Percentiles rank a stretch among this genome's conserved stretches.
Evolutionary conservation across 2,797 vertebrate species (phyloP).

Genomic region (Gymnocypris eckloni): DNA sequence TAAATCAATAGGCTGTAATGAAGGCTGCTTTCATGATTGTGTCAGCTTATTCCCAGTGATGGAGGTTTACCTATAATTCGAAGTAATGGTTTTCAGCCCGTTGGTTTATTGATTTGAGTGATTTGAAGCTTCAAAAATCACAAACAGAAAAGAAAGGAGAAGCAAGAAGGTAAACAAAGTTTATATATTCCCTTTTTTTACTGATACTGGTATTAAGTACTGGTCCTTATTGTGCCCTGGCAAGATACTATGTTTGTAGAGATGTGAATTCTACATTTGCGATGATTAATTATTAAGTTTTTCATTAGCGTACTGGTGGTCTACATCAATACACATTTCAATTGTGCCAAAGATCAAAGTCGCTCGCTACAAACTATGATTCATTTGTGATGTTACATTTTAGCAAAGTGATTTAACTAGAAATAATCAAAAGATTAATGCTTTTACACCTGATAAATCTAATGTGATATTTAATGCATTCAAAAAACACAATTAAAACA

Average conservation of each 20-base stretch:
- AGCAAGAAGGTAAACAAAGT: neutral
- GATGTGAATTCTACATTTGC: neutral
- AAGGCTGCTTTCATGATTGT: slow-evolving; percentile 75
- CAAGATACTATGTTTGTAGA: neutral
- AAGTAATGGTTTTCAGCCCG: slow-evolving; percentile 72
- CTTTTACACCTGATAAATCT: too few species aligned
- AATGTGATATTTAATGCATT: neutral
- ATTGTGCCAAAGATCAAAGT: neutral
- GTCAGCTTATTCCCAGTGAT: slow-evolving; percentile 72
- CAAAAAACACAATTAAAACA: neutral
- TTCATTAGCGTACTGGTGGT: neutral
- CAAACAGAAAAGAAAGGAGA: slow-evolving; percentile 61
- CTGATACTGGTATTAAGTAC: neutral
- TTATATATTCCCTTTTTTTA: neutral
- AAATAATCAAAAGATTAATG: neutral
- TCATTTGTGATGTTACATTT: neutral
- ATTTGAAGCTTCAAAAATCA: slow-evolving; percentile 24
- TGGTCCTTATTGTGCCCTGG: neutral
- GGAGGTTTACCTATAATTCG: slow-evolving; percentile 68
- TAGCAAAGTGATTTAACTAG: neutral
- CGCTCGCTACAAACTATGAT: neutral
- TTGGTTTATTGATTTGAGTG: slow-evolving; percentile 64
- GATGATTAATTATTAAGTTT: neutral
- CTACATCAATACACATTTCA: neutral
- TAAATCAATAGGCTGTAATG: slow-evolving; percentile 75